Percentiles rank a stretch among this genome's conserved stretches.
Conservation (phyloP, 2,113 vertebrate genomes). For the Callipepla californica region DNA sequence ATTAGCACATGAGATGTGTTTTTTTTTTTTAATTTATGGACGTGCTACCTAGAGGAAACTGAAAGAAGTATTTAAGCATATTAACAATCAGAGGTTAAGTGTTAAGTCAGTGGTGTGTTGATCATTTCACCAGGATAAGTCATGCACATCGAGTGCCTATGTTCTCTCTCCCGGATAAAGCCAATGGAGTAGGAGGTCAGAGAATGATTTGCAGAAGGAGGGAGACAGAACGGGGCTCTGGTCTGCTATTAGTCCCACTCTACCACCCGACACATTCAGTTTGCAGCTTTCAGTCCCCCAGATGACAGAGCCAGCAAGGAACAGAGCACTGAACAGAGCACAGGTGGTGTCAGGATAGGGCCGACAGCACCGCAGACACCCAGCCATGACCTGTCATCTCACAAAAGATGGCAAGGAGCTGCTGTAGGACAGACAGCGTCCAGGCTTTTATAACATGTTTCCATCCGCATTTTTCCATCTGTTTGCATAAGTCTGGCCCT, state of each 20-base stretch:
- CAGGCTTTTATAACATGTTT: background rate
- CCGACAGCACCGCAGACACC: background rate
- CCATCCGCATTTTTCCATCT: background rate
- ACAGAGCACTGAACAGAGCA: background rate
- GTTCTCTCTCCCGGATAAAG: background rate
- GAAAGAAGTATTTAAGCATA: background rate
- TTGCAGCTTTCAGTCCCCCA: background rate
- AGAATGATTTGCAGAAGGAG: background rate
- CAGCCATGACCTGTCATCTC: background rate
- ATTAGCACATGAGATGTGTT: background rate
- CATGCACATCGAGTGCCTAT: background rate
- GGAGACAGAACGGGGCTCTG: background rate
- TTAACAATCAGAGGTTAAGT: background rate
- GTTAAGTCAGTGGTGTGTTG: background rate
- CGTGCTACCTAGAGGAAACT: background rate
- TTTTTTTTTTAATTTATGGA: background rate
- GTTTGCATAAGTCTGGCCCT: background rate
- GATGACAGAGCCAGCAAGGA: background rate
- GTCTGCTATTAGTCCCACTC: background rate
- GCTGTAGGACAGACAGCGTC: background rate
- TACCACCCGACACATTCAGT: fast-evolving
- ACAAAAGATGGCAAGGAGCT: background rate
- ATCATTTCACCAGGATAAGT: background rate
- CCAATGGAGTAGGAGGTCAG: background rate
- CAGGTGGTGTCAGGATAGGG: background rate